Evolutionary conservation across 2,113 vertebrate genomes (phyloP).

Genomic region (Pogona vitticeps): DNA sequence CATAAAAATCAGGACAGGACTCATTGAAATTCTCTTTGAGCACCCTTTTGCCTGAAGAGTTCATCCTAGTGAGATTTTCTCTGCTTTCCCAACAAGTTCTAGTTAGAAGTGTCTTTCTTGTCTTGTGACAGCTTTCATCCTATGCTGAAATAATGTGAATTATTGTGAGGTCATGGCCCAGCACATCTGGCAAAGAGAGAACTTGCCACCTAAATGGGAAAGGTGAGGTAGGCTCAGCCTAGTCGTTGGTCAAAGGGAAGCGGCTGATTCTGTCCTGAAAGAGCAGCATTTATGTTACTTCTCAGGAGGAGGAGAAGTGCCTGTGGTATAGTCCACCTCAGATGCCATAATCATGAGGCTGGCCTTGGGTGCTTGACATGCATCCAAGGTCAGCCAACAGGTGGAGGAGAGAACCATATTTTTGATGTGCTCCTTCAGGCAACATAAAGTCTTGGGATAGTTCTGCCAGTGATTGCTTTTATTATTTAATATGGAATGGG

Average conservation of each 20-base stretch:
- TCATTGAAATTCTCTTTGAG: constrained; percentile 25
- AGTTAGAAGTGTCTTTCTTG: neutral
- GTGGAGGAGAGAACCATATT: too few species aligned
- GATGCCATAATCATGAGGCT: neutral
- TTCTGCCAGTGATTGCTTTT: neutral
- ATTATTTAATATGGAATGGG: too few species aligned
- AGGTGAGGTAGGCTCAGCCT: neutral
- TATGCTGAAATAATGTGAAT: neutral
- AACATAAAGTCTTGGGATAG: neutral
- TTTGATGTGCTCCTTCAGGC: too few species aligned
- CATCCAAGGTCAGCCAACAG: too few species aligned
- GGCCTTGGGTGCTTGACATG: too few species aligned
- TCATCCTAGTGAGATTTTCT: neutral
- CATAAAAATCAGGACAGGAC: constrained; percentile 24
- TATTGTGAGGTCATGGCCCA: neutral
- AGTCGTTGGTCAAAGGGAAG: neutral
- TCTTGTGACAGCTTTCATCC: neutral
- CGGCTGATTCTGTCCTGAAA: neutral
- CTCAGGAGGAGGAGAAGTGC: neutral
- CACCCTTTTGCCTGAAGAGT: neutral
- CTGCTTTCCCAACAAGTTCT: neutral
- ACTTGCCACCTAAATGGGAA: neutral
- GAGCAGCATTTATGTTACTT: neutral
- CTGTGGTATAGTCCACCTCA: neutral
- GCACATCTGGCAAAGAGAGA: neutral